phyloP scores from a whole-genome alignment of 2,888 invertebrate species.

The Trachelus iudaicus region DNA sequence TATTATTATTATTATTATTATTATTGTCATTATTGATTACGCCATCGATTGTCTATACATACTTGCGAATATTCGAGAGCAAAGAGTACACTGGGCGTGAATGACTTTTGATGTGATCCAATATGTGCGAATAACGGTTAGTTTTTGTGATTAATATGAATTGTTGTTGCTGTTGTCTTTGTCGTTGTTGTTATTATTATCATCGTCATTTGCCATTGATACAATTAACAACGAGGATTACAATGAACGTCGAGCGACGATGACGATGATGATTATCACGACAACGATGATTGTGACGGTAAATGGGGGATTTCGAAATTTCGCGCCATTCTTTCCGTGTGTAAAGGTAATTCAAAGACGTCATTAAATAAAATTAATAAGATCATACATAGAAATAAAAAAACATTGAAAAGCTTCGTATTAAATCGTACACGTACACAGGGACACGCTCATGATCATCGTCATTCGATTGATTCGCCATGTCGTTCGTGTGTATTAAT shows the following conservation, averaged over 20 bases:
- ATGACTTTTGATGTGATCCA: slow-evolving; percentile 28
- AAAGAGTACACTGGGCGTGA: slow-evolving; percentile 33
- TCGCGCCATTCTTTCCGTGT: slow-evolving; percentile 27
- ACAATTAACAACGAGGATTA: no score
- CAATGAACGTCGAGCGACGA: no score
- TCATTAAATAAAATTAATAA: slow-evolving; percentile 26
- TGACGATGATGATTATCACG: slow-evolving; percentile 10
- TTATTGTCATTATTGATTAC: background rate
- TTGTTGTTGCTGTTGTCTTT: slow-evolving; percentile 23
- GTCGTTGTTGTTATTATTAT: no score
- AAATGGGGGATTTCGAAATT: slow-evolving; percentile 13
- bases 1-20: background rate
- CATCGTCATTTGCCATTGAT: no score
- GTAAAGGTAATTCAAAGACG: slow-evolving; percentile 30
- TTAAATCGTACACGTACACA: background rate
- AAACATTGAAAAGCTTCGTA: slow-evolving; percentile 12
- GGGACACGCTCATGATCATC: slow-evolving; percentile 17
- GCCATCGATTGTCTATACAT: no score
- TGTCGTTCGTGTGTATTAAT: no score
- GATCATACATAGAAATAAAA: slow-evolving; percentile 20
- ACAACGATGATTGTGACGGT: slow-evolving; percentile 16
- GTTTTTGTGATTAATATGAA: slow-evolving; percentile 27
- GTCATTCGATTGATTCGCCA: no score
- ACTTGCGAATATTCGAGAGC: slow-evolving; percentile 21
- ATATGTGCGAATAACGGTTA: slow-evolving; percentile 28